Conservation (phyloP, 2,888 invertebrate species). For the Luperina testacea region DNA sequence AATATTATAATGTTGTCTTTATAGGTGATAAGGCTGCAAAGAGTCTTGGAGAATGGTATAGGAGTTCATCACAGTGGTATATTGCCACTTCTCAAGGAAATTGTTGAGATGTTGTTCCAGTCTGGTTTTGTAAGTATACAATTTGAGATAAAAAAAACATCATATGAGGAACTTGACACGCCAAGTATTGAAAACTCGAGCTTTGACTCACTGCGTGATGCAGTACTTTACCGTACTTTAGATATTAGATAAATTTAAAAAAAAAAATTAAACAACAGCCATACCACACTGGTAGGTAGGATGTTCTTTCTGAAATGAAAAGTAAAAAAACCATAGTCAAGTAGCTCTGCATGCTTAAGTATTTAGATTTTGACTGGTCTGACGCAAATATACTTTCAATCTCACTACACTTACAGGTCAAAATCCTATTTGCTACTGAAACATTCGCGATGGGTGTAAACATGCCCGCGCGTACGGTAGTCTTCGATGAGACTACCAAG, state of each 20-base stretch:
- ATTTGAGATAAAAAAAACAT: neutral
- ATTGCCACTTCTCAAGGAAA: conserved; percentile 99
- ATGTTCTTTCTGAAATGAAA: neutral
- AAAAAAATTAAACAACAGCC: neutral
- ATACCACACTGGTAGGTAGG: neutral
- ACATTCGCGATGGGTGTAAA: conserved; percentile 99
- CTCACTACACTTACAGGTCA: conserved; percentile 76
- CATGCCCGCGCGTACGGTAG: conserved; percentile 99
- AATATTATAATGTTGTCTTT: conserved; percentile 21
- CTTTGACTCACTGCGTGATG: too few relatives aligned
- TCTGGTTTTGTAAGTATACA: conserved; percentile 95
- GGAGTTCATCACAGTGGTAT: conserved; percentile 99
- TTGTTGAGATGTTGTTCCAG: conserved; percentile 99
- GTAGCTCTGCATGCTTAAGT: neutral
- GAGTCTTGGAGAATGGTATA: conserved; percentile 93
- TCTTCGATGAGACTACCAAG: conserved; percentile 97
- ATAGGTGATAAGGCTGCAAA: conserved; percentile 83
- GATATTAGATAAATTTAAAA: neutral
- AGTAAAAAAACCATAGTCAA: neutral
- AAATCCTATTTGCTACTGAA: conserved; percentile 99
- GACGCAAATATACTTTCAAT: neutral
- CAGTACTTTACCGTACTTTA: too few relatives aligned
- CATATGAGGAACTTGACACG: neutral
- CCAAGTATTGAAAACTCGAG: neutral
- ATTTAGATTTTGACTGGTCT: neutral